These are phyloP conservation scores for Heliconius nattereri DNA, from an alignment of 1,140 invertebrate genomes.

Conservation along the genomic window DNA sequence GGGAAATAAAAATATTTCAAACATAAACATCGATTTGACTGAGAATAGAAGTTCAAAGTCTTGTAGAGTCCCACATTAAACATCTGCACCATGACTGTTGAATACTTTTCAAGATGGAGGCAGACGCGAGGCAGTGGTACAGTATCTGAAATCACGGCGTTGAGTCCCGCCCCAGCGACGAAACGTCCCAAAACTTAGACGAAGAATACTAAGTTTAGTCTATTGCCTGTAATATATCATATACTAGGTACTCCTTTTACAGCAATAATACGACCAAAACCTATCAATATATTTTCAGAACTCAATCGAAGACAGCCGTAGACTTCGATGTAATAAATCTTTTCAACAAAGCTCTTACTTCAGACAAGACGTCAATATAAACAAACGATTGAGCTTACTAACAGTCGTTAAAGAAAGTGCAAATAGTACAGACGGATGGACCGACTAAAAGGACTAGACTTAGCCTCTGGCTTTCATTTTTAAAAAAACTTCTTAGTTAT, in stretches of 20 bases:
- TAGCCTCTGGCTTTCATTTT: not conserved
- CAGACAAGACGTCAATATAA: constrained; percentile 15
- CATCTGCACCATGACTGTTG: too few species aligned
- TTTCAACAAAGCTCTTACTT: constrained; percentile 12
- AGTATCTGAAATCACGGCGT: too few species aligned
- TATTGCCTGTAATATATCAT: too few species aligned
- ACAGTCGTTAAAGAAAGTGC: constrained; percentile 10
- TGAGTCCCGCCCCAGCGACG: too few species aligned
- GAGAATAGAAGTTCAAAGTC: too few species aligned
- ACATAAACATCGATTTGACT: too few species aligned
- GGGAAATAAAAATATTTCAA: too few species aligned
- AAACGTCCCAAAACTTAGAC: too few species aligned
- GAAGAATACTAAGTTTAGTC: too few species aligned
- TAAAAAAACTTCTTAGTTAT: not conserved
- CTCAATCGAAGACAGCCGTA: constrained; percentile 19
- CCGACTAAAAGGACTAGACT: not conserved
- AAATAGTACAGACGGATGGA: constrained; percentile 14
- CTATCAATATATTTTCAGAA: constrained; percentile 13
- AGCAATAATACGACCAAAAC: not conserved
- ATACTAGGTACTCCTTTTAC: not conserved
- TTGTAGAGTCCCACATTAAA: too few species aligned
- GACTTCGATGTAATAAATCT: constrained; percentile 21
- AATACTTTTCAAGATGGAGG: too few species aligned
- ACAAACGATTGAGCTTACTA: constrained; percentile 12
- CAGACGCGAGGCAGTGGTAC: too few species aligned